Evolutionary conservation across 2,113 vertebrate species (phyloP).

Genomic region (Accipiter cooperii): DNA sequence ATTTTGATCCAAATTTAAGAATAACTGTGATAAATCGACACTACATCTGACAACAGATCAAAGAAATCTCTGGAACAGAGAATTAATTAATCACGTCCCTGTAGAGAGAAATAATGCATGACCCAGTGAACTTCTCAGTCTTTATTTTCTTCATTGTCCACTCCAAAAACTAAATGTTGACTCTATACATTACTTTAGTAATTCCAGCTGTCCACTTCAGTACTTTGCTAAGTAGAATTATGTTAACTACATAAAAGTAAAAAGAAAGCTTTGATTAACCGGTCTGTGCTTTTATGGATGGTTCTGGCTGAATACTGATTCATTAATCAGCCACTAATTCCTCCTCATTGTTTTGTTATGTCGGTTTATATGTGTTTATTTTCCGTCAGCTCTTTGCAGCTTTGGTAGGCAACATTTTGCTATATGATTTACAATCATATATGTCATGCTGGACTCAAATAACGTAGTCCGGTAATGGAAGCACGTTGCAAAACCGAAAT

Average conservation of each 20-base stretch:
- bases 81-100: neutral
- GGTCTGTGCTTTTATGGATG: neutral
- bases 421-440: neutral
- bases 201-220: neutral
- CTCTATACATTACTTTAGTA: neutral
- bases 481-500: neutral
- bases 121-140: neutral
- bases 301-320: neutral
- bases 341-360: neutral
- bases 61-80: neutral
- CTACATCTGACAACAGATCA: neutral
- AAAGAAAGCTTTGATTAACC: neutral
- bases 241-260: neutral
- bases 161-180: neutral
- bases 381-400: neutral
- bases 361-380: neutral
- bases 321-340: neutral
- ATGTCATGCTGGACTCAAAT: neutral
- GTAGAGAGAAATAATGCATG: neutral
- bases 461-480: neutral
- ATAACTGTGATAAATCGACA: neutral
- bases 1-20: neutral
- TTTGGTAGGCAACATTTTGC: neutral
- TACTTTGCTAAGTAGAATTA: neutral
- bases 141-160: neutral